Evolutionary conservation across 2,797 vertebrate species (phyloP), one percentile per base, ranked within the genome.

Genomic region (Cuculus canorus): DNA sequence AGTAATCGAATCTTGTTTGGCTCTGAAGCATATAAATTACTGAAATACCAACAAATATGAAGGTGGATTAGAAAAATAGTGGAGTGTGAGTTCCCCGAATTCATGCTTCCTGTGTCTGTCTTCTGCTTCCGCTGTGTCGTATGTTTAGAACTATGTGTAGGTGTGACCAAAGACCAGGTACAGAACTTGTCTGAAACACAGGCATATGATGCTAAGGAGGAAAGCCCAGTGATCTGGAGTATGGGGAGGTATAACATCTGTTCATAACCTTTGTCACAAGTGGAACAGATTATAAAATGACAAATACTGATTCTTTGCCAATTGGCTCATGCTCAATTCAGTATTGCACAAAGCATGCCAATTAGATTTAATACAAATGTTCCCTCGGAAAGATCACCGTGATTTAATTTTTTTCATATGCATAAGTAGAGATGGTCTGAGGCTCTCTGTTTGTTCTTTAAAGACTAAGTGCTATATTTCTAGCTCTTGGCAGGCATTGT

Each of bases 401-500:
- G 92, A 65, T 96, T 95, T 94, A 89, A 50, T 89, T 96, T 93
- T 95, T 87, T 75, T 93, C 77, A 63, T 52, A 71, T 94, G 68
- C 41, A 25, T 82, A 10, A 92, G 70, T 88, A 77, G 78, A 84
- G 96, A 80, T 71, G 66, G 65, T 96, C 92, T 68, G 87, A 97
- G 54, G 37, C 87, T 56, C 52, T 92, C 93, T 96, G 77, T 88
- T 97, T 94, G 84, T 97, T 97, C 96, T 96, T 97, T 79, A 95
- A 93, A 97, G 90, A 85, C 83, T 87, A 90, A 91, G 61, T 92
- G 85, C 93, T 96, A 0, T 92, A 93, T 96, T 97, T 93, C 95
- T 97, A 86, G 91, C 93, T 98, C 93, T 98, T 97, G 94, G 96
- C 96, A 97, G 90, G 81, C 82, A 80, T 57, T 93, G 60, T 96